A percentile compares a stretch with the other conserved stretches of the same genome.
Evolutionary conservation across 2,888 invertebrate species (phyloP).

Genomic region (Chaetogeoica ovagalla): DNA sequence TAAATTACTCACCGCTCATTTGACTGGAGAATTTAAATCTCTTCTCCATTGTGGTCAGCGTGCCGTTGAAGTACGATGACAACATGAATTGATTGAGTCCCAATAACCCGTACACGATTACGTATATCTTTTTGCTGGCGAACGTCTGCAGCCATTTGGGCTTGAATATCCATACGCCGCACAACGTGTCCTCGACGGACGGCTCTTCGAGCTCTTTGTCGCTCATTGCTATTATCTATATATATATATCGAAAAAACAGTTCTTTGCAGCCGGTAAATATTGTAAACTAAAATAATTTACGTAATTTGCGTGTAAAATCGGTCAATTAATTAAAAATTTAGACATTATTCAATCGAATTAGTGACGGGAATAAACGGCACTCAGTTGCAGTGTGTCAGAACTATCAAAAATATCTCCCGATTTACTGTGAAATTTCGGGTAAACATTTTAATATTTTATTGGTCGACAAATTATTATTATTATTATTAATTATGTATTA

Average conservation of each 20-base stretch:
- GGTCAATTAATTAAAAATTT: too few relatives aligned
- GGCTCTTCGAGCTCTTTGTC: not conserved
- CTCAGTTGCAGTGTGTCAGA: too few relatives aligned
- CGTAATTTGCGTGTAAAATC: too few relatives aligned
- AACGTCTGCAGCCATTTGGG: conserved; percentile 64
- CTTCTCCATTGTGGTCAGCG: conserved; percentile 69
- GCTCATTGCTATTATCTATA: not conserved
- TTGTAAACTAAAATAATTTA: too few relatives aligned
- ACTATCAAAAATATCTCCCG: too few relatives aligned
- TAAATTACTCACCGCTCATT: conserved; percentile 64
- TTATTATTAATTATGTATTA: too few relatives aligned
- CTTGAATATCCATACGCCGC: conserved; percentile 55
- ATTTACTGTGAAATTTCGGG: too few relatives aligned
- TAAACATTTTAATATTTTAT: too few relatives aligned
- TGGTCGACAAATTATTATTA: too few relatives aligned
- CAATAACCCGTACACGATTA: conserved; percentile 67
- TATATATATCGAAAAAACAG: not conserved
- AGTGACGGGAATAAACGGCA: too few relatives aligned
- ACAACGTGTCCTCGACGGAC: conserved; percentile 53
- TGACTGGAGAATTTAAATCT: conserved; percentile 71
- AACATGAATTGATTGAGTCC: conserved; percentile 71
- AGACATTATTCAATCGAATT: too few relatives aligned
- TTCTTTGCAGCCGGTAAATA: too few relatives aligned
- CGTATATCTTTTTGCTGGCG: conserved; percentile 66
- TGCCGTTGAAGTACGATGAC: conserved; percentile 69